These are phyloP conservation scores for Rhinopomastus cyanomelas DNA, from an alignment of 2,113 vertebrate species.

Conservation along the genomic window DNA sequence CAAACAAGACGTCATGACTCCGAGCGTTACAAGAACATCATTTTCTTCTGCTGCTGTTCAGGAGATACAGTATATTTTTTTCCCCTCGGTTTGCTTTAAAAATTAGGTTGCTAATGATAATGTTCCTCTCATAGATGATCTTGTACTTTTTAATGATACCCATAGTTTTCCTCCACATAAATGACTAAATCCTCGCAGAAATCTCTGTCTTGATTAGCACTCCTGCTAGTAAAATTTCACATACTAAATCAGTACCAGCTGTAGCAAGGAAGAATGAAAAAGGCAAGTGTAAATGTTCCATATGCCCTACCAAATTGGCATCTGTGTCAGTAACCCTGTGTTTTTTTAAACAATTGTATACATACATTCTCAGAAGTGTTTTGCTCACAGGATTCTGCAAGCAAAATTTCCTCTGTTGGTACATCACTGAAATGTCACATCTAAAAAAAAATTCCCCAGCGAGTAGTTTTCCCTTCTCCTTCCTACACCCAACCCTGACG, in stretches of 20 bases:
- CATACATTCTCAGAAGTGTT: slow-evolving; percentile 85
- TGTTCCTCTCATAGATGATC: slow-evolving; percentile 79
- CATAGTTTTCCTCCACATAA: slow-evolving; percentile 81
- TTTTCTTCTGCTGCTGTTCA: slow-evolving; percentile 54
- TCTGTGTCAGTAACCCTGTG: slow-evolving; percentile 85
- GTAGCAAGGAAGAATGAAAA: slow-evolving; percentile 85
- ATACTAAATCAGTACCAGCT: slow-evolving; percentile 87
- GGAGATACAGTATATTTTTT: slow-evolving; percentile 66
- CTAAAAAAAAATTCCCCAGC: slow-evolving; percentile 56
- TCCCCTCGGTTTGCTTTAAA: slow-evolving; percentile 77
- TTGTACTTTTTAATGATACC: slow-evolving; percentile 83
- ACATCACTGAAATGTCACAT: slow-evolving; percentile 70
- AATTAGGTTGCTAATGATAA: slow-evolving; percentile 81
- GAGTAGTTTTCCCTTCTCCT: slow-evolving; percentile 19
- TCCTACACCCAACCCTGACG: slow-evolving; percentile 15
- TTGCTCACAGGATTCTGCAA: slow-evolving; percentile 81
- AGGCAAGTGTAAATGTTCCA: slow-evolving; percentile 86
- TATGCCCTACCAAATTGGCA: slow-evolving; percentile 86
- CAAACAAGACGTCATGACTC: slow-evolving; percentile 23
- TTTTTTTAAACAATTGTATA: slow-evolving; percentile 84
- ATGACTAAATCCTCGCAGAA: slow-evolving; percentile 83
- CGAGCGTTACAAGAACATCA: slow-evolving; percentile 26
- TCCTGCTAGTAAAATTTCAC: slow-evolving; percentile 88
- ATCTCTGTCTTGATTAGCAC: slow-evolving; percentile 86
- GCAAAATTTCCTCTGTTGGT: slow-evolving; percentile 79